Percentiles rank a stretch among this genome's conserved stretches.
phyloP scores from a whole-genome alignment of 2,797 vertebrate species.

The Cynodonichthys magdalenae region DNA sequence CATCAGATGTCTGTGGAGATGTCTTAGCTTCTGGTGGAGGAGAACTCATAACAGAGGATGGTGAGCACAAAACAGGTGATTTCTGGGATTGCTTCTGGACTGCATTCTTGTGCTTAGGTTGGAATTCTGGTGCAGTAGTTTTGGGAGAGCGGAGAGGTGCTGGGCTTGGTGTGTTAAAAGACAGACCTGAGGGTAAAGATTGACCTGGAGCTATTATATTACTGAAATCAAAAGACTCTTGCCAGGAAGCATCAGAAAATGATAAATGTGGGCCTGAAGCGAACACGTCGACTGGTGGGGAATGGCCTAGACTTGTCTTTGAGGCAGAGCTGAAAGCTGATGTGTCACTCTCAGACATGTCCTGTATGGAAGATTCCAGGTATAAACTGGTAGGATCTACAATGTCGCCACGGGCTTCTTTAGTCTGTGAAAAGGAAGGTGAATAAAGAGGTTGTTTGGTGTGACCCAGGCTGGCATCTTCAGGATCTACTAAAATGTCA shows the following conservation, averaged over 20 bases:
- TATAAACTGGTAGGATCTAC: slow-evolving; percentile 55
- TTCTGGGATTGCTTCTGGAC: slow-evolving; percentile 66
- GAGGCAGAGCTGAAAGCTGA: slow-evolving; percentile 57
- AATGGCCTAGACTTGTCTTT: slow-evolving; percentile 28
- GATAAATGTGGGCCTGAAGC: slow-evolving; percentile 78
- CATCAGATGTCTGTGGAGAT: slow-evolving; percentile 49
- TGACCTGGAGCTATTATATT: slow-evolving; percentile 28
- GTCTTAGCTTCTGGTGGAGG: slow-evolving; percentile 64
- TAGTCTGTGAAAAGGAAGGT: slow-evolving; percentile 37
- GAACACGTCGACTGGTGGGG: slow-evolving; percentile 40
- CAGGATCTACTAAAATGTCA: slow-evolving; percentile 62
- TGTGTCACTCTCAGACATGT: slow-evolving; percentile 46
- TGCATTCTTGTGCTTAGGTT: slow-evolving; percentile 56
- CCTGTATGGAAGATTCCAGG: slow-evolving; percentile 37
- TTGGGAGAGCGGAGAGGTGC: slow-evolving; percentile 76
- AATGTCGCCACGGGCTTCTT: slow-evolving; percentile 27
- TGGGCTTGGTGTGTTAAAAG: slow-evolving; percentile 65
- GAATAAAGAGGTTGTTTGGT: slow-evolving; percentile 43
- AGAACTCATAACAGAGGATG: slow-evolving; percentile 72
- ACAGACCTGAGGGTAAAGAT: slow-evolving; percentile 47
- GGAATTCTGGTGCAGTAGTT: slow-evolving; percentile 68
- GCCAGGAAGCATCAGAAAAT: slow-evolving; percentile 74
- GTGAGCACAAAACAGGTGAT: slow-evolving; percentile 62
- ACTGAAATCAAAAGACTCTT: slow-evolving; percentile 61
- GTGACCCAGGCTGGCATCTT: slow-evolving; percentile 48